These are phyloP conservation scores for Melanotaenia nigrans DNA, from an alignment of 2,797 vertebrate genomes.

Conservation along the genomic window DNA sequence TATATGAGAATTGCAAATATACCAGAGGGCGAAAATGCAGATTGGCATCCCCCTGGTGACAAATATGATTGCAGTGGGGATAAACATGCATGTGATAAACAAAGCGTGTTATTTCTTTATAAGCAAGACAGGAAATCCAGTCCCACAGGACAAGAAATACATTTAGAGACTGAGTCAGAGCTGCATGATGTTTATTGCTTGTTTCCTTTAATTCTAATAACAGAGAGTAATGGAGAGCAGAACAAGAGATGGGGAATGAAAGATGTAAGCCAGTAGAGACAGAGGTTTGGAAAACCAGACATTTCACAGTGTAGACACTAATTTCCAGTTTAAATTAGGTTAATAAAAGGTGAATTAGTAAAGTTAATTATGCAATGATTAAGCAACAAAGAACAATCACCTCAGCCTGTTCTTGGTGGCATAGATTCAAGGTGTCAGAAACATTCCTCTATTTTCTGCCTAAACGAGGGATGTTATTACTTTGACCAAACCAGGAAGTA, in stretches of 20 bases:
- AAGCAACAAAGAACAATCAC: neutral
- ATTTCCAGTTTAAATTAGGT: neutral
- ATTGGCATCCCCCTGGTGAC: neutral
- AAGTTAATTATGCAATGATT: neutral
- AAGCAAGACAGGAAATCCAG: neutral
- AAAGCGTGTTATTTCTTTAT: slow-evolving; percentile 1
- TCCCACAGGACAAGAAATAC: neutral
- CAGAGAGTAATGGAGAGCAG: neutral
- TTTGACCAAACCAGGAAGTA: too few relatives aligned
- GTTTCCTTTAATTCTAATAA: slow-evolving; percentile 19
- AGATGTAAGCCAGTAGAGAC: neutral
- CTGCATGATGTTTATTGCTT: neutral
- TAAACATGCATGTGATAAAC: slow-evolving; percentile 14
- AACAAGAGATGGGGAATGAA: neutral
- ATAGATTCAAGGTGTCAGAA: too few relatives aligned
- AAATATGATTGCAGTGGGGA: slow-evolving; percentile 9
- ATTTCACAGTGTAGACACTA: neutral
- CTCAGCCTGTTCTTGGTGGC: neutral
- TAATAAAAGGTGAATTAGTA: neutral
- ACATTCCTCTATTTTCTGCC: too few relatives aligned
- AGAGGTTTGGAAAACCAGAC: neutral
- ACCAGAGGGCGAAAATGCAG: neutral
- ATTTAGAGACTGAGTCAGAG: neutral
- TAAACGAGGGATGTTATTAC: too few relatives aligned
- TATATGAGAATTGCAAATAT: neutral